phyloP scores from a whole-genome alignment of 2,113 vertebrate species.

The Mystacornis crossleyi region DNA sequence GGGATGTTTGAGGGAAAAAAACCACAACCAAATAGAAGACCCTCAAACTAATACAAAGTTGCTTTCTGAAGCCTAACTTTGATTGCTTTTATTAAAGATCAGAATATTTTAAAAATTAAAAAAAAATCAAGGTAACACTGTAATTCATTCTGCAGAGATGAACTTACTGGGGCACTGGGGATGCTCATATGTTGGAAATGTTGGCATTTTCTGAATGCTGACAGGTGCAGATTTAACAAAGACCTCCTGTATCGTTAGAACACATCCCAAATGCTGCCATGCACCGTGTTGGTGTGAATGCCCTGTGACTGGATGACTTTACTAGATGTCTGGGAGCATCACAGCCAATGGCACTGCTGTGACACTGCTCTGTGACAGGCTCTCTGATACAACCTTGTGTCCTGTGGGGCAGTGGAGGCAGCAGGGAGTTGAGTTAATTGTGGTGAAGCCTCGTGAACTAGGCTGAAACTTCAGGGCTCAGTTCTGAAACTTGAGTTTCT shows the following conservation, averaged over 20 bases:
- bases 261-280: not conserved
- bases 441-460: not conserved
- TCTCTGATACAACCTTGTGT: not conserved
- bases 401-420: not conserved
- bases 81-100: not conserved
- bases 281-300: not conserved
- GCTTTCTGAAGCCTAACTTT: not conserved
- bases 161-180: not conserved
- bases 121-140: not conserved
- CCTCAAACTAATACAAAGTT: not conserved
- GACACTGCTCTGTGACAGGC: not conserved
- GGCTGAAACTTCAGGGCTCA: not conserved
- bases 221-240: not conserved
- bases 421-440: accelerated
- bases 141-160: not conserved
- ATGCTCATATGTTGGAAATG: not conserved
- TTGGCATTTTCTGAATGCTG: not conserved
- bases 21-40: not conserved
- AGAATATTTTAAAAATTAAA: not conserved
- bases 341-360: not conserved
- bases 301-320: not conserved
- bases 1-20: not conserved
- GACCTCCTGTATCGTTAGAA: not conserved
- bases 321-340: not conserved
- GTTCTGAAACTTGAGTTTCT: not conserved